Evolutionary conservation across 1,140 invertebrate species (phyloP).

Genomic region (Bombus consobrinus): DNA sequence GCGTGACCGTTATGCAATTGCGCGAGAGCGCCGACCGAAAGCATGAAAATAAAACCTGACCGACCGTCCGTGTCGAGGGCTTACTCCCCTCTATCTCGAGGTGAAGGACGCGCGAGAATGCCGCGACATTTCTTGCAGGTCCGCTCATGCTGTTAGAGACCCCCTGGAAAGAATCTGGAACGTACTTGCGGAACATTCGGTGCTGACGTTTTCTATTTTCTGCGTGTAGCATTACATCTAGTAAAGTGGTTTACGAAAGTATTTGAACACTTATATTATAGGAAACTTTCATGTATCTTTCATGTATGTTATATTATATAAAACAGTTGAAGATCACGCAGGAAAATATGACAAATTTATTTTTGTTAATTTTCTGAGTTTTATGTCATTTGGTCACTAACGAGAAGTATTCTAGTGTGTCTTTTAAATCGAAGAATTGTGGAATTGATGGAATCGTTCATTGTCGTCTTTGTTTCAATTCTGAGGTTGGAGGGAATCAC

Average conservation of each 20-base stretch:
- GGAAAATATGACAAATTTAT: no score
- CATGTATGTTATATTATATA: neutral
- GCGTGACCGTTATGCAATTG: constrained; percentile 70
- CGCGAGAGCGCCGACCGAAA: constrained; percentile 63
- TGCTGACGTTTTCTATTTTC: neutral
- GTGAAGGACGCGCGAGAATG: constrained; percentile 65
- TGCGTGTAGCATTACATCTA: neutral
- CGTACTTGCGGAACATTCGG: constrained; percentile 16
- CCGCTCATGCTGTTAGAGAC: neutral
- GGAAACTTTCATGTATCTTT: neutral
- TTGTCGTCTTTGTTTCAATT: neutral
- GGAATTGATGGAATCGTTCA: no score
- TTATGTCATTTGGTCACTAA: no score
- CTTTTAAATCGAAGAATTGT: no score
- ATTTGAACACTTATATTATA: neutral
- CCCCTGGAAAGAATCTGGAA: constrained; percentile 36
- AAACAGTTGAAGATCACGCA: no score
- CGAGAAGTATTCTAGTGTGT: no score
- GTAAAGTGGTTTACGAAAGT: no score
- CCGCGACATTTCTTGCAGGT: constrained; percentile 32
- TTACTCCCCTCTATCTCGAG: constrained; percentile 55
- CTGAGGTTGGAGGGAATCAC: neutral
- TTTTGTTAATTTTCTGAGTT: no score
- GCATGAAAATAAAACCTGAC: constrained; percentile 68
- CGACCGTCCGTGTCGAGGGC: constrained; percentile 19